A percentile compares a stretch with the other conserved stretches of the same genome.
Conservation (phyloP, 2,888 invertebrate species). For the Apamea epomidion region DNA sequence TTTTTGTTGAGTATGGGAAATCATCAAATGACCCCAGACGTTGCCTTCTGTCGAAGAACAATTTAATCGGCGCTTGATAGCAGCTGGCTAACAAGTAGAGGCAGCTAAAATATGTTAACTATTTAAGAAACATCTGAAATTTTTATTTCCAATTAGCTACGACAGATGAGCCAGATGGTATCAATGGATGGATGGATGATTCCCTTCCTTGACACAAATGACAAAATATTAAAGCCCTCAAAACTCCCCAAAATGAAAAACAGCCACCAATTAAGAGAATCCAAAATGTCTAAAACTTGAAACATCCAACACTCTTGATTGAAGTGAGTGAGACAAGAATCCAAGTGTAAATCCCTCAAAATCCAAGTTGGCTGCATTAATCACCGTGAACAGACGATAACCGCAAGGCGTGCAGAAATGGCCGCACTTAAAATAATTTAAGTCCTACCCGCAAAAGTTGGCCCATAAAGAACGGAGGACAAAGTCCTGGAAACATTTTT, state of each 20-base stretch:
- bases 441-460: slow-evolving; percentile 82
- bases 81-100: background rate
- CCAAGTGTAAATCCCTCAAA: slow-evolving; percentile 70
- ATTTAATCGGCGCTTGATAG: background rate
- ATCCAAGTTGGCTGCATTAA: slow-evolving; percentile 77
- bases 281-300: slow-evolving; percentile 38
- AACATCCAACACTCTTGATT: slow-evolving; percentile 58
- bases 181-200: background rate
- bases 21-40: no score
- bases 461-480: slow-evolving; percentile 85
- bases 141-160: background rate
- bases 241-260: slow-evolving; percentile 42
- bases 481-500: slow-evolving; percentile 86
- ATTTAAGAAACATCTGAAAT: background rate
- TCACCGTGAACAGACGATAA: slow-evolving; percentile 83
- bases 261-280: slow-evolving; percentile 45
- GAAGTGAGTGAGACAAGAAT: slow-evolving; percentile 62
- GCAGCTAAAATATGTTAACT: background rate
- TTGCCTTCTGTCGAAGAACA: no score
- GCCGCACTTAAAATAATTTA: slow-evolving; percentile 88
- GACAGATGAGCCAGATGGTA: background rate
- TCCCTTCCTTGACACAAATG: background rate
- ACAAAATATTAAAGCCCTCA: slow-evolving; percentile 1
- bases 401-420: slow-evolving; percentile 85
- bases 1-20: no score